Evolutionary conservation across 2,888 invertebrate species (phyloP).

Genomic region (Erynnis tages): DNA sequence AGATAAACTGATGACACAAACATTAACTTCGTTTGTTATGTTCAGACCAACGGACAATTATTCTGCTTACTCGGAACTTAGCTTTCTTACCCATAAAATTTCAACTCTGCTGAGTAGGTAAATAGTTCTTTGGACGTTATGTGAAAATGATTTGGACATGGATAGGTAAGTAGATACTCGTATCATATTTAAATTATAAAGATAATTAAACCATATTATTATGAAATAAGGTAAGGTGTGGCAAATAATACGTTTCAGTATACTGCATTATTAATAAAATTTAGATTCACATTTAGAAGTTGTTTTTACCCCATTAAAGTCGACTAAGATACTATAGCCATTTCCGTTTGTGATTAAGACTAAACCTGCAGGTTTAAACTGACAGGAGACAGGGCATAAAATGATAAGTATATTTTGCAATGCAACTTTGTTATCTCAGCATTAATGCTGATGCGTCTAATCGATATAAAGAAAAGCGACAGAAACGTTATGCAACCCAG

Average conservation of each 20-base stretch:
- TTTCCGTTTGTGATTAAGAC: slow-evolving; percentile 22
- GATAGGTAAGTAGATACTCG: too few relatives aligned
- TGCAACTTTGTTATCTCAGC: slow-evolving; percentile 23
- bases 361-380: slow-evolving; percentile 21
- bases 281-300: background rate
- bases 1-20: slow-evolving; percentile 19
- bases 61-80: background rate
- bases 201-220: too few relatives aligned
- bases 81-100: too few relatives aligned
- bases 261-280: background rate
- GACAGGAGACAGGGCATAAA: slow-evolving; percentile 24
- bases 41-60: slow-evolving; percentile 3
- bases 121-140: too few relatives aligned
- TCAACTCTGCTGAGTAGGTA: too few relatives aligned
- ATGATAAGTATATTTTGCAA: slow-evolving; percentile 25
- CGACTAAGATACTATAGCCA: slow-evolving; percentile 10
- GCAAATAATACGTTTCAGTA: background rate
- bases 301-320: slow-evolving; percentile 11
- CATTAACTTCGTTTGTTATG: slow-evolving; percentile 22
- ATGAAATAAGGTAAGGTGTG: too few relatives aligned
- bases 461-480: slow-evolving; percentile 7
- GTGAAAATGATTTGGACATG: too few relatives aligned
- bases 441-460: slow-evolving; percentile 19
- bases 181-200: too few relatives aligned
- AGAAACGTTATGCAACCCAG: slow-evolving; percentile 1